phyloP scores from a whole-genome alignment of 2,113 vertebrate genomes.

The Toxotes chatareus region DNA sequence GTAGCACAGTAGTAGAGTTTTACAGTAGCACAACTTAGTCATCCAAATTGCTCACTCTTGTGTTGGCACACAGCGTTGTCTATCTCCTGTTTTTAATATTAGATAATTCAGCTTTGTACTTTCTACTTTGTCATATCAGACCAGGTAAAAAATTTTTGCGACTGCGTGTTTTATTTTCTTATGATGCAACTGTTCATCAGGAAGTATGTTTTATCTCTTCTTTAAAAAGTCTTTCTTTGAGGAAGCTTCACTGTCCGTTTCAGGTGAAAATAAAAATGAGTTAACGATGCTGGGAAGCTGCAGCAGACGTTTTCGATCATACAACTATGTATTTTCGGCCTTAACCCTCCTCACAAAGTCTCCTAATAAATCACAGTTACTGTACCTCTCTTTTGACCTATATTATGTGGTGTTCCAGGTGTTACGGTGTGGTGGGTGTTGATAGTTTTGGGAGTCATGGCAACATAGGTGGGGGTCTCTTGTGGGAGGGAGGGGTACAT shows the following conservation, averaged over 20 bases:
- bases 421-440: constrained; percentile 62
- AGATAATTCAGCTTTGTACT: too few species aligned
- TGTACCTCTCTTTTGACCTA: constrained; percentile 48
- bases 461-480: constrained; percentile 27
- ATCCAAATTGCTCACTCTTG: too few species aligned
- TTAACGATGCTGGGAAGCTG: neutral
- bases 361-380: neutral
- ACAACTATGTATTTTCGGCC: neutral
- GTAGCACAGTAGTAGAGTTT: neutral
- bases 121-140: neutral
- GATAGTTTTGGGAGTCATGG: constrained; percentile 29
- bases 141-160: neutral
- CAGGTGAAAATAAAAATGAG: too few species aligned
- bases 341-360: neutral
- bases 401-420: neutral
- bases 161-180: neutral
- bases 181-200: neutral
- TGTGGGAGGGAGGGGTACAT: constrained; percentile 38
- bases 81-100: too few species aligned
- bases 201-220: neutral
- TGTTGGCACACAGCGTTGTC: too few species aligned
- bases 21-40: neutral
- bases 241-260: neutral
- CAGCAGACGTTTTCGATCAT: too few species aligned
- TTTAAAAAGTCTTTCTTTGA: neutral